These are phyloP conservation scores for Gambusia yucatana DNA, from an alignment of 2,797 vertebrate species.

Conservation along the genomic window DNA sequence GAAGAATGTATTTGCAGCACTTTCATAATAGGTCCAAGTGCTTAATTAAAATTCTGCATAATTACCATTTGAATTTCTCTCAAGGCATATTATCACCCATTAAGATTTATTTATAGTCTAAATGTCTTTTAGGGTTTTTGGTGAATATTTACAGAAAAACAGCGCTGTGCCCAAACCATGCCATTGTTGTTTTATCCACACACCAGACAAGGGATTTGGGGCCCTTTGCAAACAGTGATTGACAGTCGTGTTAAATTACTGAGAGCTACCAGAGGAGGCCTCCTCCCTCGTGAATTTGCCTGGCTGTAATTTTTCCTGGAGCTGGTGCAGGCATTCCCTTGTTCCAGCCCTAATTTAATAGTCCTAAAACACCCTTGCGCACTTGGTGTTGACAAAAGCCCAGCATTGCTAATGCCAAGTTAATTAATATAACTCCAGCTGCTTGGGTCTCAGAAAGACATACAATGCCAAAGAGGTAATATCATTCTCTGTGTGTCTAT, in stretches of 20 bases:
- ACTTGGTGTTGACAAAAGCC: conserved; percentile 67
- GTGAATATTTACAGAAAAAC: conserved; percentile 46
- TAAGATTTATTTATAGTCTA: conserved; percentile 31
- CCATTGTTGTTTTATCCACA: conserved; percentile 61
- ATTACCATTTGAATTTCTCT: conserved; percentile 17
- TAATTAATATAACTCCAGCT: conserved; percentile 84
- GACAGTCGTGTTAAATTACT: conserved; percentile 81
- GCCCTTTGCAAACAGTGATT: conserved; percentile 73
- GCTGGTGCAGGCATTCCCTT: conserved; percentile 64
- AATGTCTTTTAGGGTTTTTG: conserved; percentile 40
- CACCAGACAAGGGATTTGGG: conserved; percentile 63
- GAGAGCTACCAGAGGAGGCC: conserved; percentile 65
- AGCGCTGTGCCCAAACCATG: conserved; percentile 46
- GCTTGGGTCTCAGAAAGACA: conserved; percentile 63
- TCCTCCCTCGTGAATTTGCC: conserved; percentile 58
- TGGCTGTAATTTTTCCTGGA: conserved; percentile 73
- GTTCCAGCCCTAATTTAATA: conserved; percentile 74
- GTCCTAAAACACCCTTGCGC: conserved; percentile 70
- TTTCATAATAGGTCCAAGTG: conserved; percentile 8
- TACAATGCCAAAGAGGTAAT: conserved; percentile 67
- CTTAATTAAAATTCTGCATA: conserved; percentile 13
- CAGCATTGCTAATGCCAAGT: conserved; percentile 80
- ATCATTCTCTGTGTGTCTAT: conserved; percentile 56
- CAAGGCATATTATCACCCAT: conserved; percentile 27
- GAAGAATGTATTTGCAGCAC: conserved; percentile 19